Evolutionary conservation across 2,888 invertebrate genomes (phyloP).

Genomic region (Drosophila ezoana): DNA sequence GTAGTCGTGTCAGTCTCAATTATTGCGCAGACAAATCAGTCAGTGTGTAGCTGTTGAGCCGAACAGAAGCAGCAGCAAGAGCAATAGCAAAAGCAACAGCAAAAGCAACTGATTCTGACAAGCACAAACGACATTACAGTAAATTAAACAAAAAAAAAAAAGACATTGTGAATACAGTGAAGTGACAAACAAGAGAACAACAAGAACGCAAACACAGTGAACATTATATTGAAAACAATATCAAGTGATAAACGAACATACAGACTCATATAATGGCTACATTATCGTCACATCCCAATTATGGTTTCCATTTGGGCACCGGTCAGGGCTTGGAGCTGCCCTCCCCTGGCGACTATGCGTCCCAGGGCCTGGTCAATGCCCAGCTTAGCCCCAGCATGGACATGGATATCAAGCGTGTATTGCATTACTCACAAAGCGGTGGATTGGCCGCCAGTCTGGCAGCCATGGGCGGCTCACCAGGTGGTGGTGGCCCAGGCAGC

Average conservation of each 20-base stretch:
- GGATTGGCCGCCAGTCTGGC: slow-evolving; percentile 83
- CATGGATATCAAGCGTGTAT: slow-evolving; percentile 84
- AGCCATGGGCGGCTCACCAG: slow-evolving; percentile 84
- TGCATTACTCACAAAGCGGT: slow-evolving; percentile 84
- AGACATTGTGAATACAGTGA: slow-evolving; percentile 52
- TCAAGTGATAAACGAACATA: slow-evolving; percentile 48
- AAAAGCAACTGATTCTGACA: slow-evolving; percentile 36
- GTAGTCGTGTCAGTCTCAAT: slow-evolving; percentile 76
- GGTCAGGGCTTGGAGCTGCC: slow-evolving; percentile 84
- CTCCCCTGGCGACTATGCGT: slow-evolving; percentile 83
- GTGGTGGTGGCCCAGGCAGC: slow-evolving; percentile 81
- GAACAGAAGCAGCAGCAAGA: slow-evolving; percentile 69
- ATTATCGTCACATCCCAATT: slow-evolving; percentile 84
- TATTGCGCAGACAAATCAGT: slow-evolving; percentile 78
- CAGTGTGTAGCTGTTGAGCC: slow-evolving; percentile 77
- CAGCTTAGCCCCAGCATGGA: slow-evolving; percentile 79
- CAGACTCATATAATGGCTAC: slow-evolving; percentile 79
- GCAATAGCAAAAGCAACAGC: slow-evolving; percentile 37
- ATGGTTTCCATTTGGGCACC: slow-evolving; percentile 83
- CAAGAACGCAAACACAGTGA: slow-evolving; percentile 32
- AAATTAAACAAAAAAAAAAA: slow-evolving; percentile 25
- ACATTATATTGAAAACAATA: slow-evolving; percentile 30
- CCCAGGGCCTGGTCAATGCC: slow-evolving; percentile 76
- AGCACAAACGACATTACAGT: slow-evolving; percentile 35
- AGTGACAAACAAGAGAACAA: slow-evolving; percentile 41